Conservation (phyloP, 2,888 invertebrate species). For the Frankliniella intonsa region DNA sequence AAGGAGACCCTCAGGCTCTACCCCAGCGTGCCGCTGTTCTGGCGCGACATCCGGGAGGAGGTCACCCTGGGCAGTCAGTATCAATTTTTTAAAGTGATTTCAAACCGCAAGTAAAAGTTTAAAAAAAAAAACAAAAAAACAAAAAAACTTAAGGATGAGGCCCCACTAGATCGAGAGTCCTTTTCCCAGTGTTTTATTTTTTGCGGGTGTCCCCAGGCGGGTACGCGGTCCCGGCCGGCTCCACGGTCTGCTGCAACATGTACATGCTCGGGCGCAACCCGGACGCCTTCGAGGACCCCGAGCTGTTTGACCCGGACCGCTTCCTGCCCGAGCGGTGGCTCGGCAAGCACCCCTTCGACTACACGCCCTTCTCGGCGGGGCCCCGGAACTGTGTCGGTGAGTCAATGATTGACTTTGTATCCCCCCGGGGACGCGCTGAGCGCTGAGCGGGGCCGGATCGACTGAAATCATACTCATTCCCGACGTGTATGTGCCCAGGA, state of each 20-base stretch:
- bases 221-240: not conserved
- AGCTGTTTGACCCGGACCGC: constrained; percentile 11
- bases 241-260: not conserved
- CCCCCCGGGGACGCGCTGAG: too few species aligned
- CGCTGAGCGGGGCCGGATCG: too few species aligned
- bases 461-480: too few species aligned
- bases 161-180: too few species aligned
- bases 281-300: constrained; percentile 18
- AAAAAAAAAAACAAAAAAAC: too few species aligned
- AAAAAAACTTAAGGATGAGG: too few species aligned
- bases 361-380: constrained; percentile 11
- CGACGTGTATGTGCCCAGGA: not conserved
- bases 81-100: too few species aligned
- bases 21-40: constrained; percentile 64
- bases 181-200: too few species aligned
- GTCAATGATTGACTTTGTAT: too few species aligned
- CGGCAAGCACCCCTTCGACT: constrained; percentile 17
- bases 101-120: too few species aligned
- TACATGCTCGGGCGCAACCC: constrained; percentile 5
- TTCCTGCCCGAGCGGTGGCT: constrained; percentile 7
- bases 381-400: constrained; percentile 2
- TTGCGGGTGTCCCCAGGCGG: not conserved
- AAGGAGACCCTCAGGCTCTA: constrained; percentile 63
- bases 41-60: constrained; percentile 54
- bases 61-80: constrained; percentile 40